Evolutionary conservation across 1,140 invertebrate genomes (phyloP).

Genomic region (Caligus rogercresseyi): DNA sequence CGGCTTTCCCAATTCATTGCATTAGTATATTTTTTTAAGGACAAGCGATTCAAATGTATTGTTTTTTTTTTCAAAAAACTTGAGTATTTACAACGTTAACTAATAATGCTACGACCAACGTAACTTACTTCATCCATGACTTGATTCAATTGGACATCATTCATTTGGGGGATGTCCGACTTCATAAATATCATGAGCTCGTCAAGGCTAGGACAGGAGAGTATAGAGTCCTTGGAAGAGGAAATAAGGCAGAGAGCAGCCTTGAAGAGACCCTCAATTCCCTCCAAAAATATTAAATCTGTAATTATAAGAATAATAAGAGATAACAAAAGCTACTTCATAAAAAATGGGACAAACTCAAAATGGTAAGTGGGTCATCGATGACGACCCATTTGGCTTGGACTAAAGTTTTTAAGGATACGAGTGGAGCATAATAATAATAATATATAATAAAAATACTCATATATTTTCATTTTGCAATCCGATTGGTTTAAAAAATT

Average conservation of each 20-base stretch:
- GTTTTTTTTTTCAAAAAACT: no score
- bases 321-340: background rate
- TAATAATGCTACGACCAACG: no score
- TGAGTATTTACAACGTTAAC: no score
- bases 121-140: conserved; percentile 49
- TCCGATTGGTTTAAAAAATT: no score
- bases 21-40: no score
- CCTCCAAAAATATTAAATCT: conserved; percentile 79
- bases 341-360: background rate
- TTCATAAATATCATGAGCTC: conserved; percentile 82
- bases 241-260: conserved; percentile 65
- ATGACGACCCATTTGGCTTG: no score
- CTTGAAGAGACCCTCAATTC: conserved; percentile 69
- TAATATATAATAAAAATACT: no score
- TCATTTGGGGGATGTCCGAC: conserved; percentile 36
- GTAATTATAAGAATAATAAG: conserved; percentile 17
- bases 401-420: no score
- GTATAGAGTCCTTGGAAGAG: conserved; percentile 60
- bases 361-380: conserved; percentile 6
- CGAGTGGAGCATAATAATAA: no score
- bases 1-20: no score
- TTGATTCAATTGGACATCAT: conserved; percentile 35
- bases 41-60: no score
- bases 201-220: conserved; percentile 72
- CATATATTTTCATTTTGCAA: no score